Conservation (phyloP, 2,797 vertebrate species). For the Sebastes elongatus region DNA sequence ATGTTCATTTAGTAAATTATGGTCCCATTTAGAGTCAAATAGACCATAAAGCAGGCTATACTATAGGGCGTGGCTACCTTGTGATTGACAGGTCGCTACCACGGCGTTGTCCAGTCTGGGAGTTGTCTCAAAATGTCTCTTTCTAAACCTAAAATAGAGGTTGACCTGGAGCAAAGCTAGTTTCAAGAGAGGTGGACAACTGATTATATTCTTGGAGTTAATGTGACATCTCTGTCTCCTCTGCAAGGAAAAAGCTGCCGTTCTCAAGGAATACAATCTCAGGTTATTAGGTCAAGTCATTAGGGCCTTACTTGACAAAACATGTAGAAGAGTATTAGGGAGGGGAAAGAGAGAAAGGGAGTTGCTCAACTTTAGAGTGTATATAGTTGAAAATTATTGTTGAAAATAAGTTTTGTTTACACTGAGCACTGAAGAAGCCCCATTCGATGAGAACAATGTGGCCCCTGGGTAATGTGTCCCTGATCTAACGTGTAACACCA, state of each 20-base stretch:
- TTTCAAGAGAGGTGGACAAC: not conserved
- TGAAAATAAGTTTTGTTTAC: not conserved
- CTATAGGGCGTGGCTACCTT: too few species aligned
- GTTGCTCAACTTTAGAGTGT: not conserved
- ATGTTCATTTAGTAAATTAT: too few species aligned
- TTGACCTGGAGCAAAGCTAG: not conserved
- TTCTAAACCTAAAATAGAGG: not conserved
- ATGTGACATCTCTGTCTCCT: not conserved
- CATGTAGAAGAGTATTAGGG: not conserved
- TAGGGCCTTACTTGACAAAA: not conserved
- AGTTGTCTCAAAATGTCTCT: not conserved
- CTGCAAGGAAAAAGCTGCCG: not conserved
- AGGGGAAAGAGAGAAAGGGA: not conserved
- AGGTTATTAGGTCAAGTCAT: not conserved
- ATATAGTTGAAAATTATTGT: not conserved
- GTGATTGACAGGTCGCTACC: too few species aligned
- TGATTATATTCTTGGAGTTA: not conserved
- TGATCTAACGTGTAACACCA: not conserved
- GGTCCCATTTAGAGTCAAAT: too few species aligned
- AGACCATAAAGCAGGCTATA: too few species aligned
- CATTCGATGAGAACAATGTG: not conserved
- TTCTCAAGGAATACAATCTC: not conserved
- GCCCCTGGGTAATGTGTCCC: not conserved
- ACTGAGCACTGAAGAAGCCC: not conserved
- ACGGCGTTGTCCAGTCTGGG: too few species aligned